Percentiles rank a stretch among this genome's conserved stretches.
Conservation (phyloP, 2,888 invertebrate genomes). For the Leptarthrus brevirostris region DNA sequence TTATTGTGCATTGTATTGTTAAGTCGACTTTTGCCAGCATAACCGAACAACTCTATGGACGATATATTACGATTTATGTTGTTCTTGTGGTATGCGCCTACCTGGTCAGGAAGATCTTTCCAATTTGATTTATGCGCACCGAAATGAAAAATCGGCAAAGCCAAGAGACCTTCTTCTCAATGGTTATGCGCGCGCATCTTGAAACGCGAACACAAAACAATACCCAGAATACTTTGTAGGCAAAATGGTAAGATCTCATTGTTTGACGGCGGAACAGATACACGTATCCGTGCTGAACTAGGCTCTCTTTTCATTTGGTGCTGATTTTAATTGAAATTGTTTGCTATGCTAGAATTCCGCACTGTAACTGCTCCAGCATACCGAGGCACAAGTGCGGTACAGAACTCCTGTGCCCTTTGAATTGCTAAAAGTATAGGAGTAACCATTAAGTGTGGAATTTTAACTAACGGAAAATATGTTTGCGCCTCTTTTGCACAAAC, state of each 20-base stretch:
- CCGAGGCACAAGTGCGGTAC: background rate
- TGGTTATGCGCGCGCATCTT: slow-evolving; percentile 22
- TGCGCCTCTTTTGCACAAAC: too few species aligned
- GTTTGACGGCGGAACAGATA: slow-evolving; percentile 20
- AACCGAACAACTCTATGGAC: slow-evolving; percentile 47
- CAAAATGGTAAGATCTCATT: slow-evolving; percentile 41
- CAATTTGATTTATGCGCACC: slow-evolving; percentile 49
- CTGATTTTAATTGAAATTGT: slow-evolving; percentile 49
- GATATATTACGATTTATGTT: slow-evolving; percentile 48
- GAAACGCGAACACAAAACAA: slow-evolving; percentile 30
- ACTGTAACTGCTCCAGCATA: background rate
- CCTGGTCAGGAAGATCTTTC: slow-evolving; percentile 45
- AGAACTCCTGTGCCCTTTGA: slow-evolving; percentile 23
- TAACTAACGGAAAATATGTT: slow-evolving; percentile 49
- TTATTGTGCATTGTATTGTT: slow-evolving; percentile 49
- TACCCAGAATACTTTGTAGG: slow-evolving; percentile 28
- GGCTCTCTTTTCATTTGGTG: slow-evolving; percentile 39
- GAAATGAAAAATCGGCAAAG: slow-evolving; percentile 42
- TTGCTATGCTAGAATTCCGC: slow-evolving; percentile 38
- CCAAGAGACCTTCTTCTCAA: slow-evolving; percentile 17
- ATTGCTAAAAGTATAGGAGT: slow-evolving; percentile 22
- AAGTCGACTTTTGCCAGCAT: slow-evolving; percentile 48
- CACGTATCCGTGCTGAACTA: slow-evolving; percentile 14
- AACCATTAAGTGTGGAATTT: slow-evolving; percentile 49
- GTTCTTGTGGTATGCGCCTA: slow-evolving; percentile 45